Evolutionary conservation across 53 echinoderm and acorn worm species (phyloP).

Genomic region (Paelopatides confundens): DNA sequence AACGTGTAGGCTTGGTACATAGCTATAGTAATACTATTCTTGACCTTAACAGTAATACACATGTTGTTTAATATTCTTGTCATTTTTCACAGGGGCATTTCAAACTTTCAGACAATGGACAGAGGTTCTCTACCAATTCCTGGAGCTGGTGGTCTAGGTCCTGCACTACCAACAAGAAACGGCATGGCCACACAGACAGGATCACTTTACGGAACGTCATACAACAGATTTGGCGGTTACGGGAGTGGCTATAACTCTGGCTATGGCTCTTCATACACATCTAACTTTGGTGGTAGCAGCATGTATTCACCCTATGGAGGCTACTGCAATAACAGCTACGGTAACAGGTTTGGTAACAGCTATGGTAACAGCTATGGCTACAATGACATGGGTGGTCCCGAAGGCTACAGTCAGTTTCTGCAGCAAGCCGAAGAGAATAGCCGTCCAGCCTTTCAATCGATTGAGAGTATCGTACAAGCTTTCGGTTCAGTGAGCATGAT

Average conservation of each 20-base stretch:
- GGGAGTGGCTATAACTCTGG: neutral
- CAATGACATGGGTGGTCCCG: constrained; percentile 5
- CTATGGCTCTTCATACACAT: neutral
- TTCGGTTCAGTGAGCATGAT: constrained; percentile 98
- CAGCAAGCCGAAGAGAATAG: constrained; percentile 94
- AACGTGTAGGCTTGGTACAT: no score
- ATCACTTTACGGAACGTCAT: neutral
- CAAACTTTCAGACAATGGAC: constrained; percentile 1
- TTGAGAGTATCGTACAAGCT: constrained; percentile 96
- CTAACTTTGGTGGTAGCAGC: constrained; percentile 59
- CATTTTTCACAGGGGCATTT: neutral
- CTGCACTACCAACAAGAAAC: neutral
- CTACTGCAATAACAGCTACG: constrained; percentile 59
- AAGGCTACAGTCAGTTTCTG: constrained; percentile 77
- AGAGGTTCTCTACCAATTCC: neutral
- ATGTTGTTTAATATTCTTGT: neutral
- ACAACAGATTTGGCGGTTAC: constrained; percentile 16
- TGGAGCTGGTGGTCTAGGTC: neutral
- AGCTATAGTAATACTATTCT: no score
- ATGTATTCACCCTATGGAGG: constrained; percentile 62
- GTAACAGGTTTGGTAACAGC: constrained; percentile 34
- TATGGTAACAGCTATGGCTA: constrained; percentile 49
- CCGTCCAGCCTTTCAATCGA: constrained; percentile 95
- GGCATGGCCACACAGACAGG: neutral
- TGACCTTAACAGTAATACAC: no score